Conservation (phyloP, 2,888 invertebrate species). For the Andricus quercusramuli region DNA sequence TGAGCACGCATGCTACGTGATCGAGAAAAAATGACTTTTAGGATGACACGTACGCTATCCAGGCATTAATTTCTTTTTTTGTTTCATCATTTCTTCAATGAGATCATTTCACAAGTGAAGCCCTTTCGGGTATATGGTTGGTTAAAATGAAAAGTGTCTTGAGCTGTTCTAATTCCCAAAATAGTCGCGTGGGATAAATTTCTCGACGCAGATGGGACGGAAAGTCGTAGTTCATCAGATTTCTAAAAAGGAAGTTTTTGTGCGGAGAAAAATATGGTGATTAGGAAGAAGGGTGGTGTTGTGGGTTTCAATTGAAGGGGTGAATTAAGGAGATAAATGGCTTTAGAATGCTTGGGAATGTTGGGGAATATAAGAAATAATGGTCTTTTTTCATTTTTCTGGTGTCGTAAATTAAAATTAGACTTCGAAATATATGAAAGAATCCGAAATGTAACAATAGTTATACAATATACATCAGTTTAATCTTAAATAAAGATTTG, state of each 20-base stretch:
- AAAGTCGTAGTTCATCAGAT: constrained; percentile 1
- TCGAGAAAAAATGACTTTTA: neutral
- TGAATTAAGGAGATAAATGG: constrained; percentile 20
- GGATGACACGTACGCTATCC: too few species aligned
- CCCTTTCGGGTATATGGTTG: neutral
- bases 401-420: too few species aligned
- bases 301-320: constrained; percentile 7
- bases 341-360: constrained; percentile 4
- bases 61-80: too few species aligned
- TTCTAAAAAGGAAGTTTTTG: constrained; percentile 8
- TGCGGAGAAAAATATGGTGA: neutral
- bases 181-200: constrained; percentile 36
- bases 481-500: too few species aligned
- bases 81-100: neutral
- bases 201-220: constrained; percentile 12
- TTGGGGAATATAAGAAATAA: neutral
- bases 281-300: neutral
- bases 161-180: constrained; percentile 13
- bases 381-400: too few species aligned
- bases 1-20: neutral
- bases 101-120: neutral
- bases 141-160: neutral
- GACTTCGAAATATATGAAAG: too few species aligned
- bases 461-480: too few species aligned
- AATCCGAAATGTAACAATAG: too few species aligned